Evolutionary conservation across 2,113 vertebrate genomes (phyloP).

Genomic region (Campylorhamphus procurvoides): DNA sequence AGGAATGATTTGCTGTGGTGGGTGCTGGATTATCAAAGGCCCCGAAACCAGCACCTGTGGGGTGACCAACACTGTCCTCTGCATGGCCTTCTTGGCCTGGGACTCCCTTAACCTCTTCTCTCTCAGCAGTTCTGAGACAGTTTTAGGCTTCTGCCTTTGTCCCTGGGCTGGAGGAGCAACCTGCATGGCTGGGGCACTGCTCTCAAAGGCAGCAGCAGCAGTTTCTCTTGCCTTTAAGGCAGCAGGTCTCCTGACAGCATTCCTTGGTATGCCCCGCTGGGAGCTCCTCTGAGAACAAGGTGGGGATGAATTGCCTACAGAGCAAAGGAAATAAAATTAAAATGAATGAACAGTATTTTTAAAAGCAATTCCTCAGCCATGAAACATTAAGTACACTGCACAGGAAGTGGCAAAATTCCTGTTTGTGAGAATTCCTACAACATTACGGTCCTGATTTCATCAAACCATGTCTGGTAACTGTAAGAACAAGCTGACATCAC

Average conservation of each 20-base stretch:
- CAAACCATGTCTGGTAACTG: background rate
- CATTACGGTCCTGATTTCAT: background rate
- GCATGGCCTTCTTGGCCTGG: background rate
- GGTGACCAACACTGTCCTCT: background rate
- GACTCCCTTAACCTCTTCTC: constrained; percentile 65
- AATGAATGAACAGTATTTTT: background rate
- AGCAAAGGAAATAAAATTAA: background rate
- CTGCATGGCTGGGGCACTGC: fast-evolving
- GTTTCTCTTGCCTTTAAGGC: background rate
- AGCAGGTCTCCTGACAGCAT: background rate
- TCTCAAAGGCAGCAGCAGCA: fast-evolving
- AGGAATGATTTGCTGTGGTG: background rate
- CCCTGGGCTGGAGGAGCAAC: background rate
- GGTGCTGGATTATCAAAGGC: constrained; percentile 48
- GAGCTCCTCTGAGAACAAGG: background rate
- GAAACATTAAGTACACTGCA: background rate
- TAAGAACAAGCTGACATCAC: background rate
- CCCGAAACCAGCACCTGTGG: constrained; percentile 62
- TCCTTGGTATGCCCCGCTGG: background rate
- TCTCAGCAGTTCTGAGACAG: constrained; percentile 73
- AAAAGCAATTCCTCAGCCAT: background rate
- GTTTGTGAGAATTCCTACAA: background rate
- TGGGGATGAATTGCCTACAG: background rate
- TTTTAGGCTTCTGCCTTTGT: constrained; percentile 66
- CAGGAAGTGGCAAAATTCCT: background rate